Percentiles rank a stretch among this genome's conserved stretches.
Evolutionary conservation across 2,113 vertebrate species (phyloP).

Genomic region (Hucho hucho): DNA sequence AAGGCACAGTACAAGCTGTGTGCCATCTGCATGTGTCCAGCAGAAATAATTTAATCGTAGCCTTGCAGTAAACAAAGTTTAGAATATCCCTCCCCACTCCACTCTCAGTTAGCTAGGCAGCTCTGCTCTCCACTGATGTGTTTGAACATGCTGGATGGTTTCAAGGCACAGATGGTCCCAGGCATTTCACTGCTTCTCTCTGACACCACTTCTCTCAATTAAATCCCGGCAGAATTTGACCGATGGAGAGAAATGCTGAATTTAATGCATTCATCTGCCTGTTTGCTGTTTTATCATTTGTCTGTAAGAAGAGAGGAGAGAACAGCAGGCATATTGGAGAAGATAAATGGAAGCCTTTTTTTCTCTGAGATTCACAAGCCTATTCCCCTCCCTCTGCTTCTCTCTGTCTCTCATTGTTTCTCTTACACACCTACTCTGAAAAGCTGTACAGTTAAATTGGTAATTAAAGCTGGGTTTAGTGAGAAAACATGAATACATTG

Average conservation of each 20-base stretch:
- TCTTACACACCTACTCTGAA: conserved; percentile 9
- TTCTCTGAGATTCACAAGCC: not conserved
- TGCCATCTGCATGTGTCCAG: conserved; percentile 51
- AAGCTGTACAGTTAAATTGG: not conserved
- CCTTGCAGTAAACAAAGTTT: conserved; percentile 52
- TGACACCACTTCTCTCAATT: conserved; percentile 39
- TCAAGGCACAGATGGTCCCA: conserved; percentile 42
- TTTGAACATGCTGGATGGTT: conserved; percentile 48
- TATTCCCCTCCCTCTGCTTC: not conserved
- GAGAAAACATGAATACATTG: not conserved
- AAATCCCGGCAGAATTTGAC: conserved; percentile 27
- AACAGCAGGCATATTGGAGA: not conserved
- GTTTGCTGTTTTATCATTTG: not conserved
- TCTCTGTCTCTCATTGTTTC: not conserved
- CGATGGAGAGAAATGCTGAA: conserved; percentile 16
- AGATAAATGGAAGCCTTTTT: not conserved
- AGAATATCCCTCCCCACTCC: conserved; percentile 2
- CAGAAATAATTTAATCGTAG: conserved; percentile 36
- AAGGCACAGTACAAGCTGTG: conserved; percentile 25
- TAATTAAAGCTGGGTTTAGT: conserved; percentile 4
- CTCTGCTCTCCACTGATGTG: conserved; percentile 43
- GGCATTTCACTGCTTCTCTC: conserved; percentile 13
- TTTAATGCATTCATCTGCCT: not conserved
- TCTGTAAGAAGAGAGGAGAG: not conserved
- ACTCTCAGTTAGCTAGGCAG: conserved; percentile 7